Conservation (phyloP, 1,140 invertebrate species). For the Drosophila biarmipes region DNA sequence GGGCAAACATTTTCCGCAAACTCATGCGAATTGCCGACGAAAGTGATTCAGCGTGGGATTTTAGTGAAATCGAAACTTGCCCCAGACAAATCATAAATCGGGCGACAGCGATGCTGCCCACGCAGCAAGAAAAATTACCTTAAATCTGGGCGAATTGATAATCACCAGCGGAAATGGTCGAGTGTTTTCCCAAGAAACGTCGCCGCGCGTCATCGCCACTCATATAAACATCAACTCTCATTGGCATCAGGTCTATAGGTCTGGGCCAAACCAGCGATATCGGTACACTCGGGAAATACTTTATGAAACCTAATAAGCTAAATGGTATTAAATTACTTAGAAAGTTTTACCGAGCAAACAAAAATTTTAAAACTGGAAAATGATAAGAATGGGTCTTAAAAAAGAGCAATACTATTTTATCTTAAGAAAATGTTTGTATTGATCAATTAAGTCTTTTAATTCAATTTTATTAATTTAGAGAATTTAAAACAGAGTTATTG, state of each 20-base stretch:
- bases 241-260: conserved; percentile 41
- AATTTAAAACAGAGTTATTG: too few species aligned
- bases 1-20: conserved; percentile 5
- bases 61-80: conserved; percentile 51
- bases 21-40: background rate
- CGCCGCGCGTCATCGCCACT: conserved; percentile 54
- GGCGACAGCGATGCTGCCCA: conserved; percentile 19
- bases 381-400: too few species aligned
- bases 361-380: too few species aligned
- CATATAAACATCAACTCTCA: conserved; percentile 46
- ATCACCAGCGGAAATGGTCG: conserved; percentile 64
- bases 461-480: too few species aligned
- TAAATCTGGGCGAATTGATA: conserved; percentile 69
- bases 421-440: too few species aligned
- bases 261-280: conserved; percentile 3
- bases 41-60: conserved; percentile 38
- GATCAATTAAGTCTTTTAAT: too few species aligned
- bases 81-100: conserved; percentile 50
- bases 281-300: background rate
- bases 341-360: background rate
- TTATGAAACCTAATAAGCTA: background rate
- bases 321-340: background rate
- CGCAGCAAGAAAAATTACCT: conserved; percentile 66
- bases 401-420: too few species aligned
- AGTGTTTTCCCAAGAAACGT: conserved; percentile 67